A percentile compares a stretch with the other conserved stretches of the same genome.
Evolutionary conservation across 2,888 invertebrate species (phyloP).

Genomic region (Folsomia manolachei): DNA sequence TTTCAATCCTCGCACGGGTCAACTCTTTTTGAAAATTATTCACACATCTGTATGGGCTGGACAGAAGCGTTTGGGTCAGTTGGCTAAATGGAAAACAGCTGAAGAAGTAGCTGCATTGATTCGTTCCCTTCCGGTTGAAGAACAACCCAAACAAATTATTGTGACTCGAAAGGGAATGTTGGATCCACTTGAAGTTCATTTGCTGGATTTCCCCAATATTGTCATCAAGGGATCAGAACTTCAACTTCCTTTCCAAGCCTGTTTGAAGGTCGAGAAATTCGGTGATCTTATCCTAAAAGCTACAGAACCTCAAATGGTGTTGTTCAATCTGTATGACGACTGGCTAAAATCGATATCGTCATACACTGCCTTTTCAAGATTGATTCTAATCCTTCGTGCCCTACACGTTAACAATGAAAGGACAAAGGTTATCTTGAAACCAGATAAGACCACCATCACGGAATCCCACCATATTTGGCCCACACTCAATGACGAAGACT

Average conservation of each 20-base stretch:
- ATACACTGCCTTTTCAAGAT: constrained; percentile 95
- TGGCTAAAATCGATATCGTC: constrained; percentile 99
- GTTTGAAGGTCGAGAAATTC: constrained; percentile 98
- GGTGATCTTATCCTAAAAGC: constrained; percentile 98
- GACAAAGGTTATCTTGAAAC: constrained; percentile 96
- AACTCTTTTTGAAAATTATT: constrained; percentile 98
- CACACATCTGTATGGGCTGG: constrained; percentile 99
- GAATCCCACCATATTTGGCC: constrained; percentile 99
- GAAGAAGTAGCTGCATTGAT: constrained; percentile 99
- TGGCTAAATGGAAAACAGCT: constrained; percentile 99
- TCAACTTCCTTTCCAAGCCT: constrained; percentile 98
- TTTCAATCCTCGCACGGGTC: constrained; percentile 98
- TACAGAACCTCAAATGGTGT: constrained; percentile 99
- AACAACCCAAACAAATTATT: constrained; percentile 99
- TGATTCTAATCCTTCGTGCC: constrained; percentile 93
- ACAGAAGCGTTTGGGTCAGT: constrained; percentile 96
- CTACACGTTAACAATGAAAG: constrained; percentile 98
- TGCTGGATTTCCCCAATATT: constrained; percentile 99
- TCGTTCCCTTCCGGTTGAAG: constrained; percentile 97
- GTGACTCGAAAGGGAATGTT: constrained; percentile 99
- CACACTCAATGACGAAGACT: constrained; percentile 93
- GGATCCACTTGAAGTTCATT: constrained; percentile 97
- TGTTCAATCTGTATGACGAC: constrained; percentile 98
- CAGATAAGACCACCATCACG: constrained; percentile 97
- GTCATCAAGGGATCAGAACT: constrained; percentile 99